Percentiles rank a stretch among this genome's conserved stretches.
phyloP scores from a whole-genome alignment of 2,113 vertebrate species.

The Callocephalon fimbriatum region DNA sequence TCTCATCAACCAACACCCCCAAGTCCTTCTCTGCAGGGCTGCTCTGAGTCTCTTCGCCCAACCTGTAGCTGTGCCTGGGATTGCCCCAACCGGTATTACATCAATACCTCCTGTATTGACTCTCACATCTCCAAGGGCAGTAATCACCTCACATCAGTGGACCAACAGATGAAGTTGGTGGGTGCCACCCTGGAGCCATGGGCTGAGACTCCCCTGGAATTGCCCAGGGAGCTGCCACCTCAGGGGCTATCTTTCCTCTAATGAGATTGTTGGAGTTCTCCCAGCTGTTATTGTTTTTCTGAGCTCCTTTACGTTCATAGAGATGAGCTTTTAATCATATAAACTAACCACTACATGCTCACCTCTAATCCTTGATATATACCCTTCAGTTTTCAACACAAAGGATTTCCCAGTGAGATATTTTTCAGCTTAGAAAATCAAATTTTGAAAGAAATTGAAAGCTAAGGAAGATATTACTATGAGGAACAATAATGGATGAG shows the following conservation, averaged over 20 bases:
- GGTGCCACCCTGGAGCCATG: neutral
- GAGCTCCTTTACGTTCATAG: neutral
- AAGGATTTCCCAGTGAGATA: neutral
- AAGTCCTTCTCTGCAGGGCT: neutral
- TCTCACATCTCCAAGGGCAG: neutral
- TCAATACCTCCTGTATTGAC: neutral
- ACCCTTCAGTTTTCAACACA: neutral
- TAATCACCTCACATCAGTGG: neutral
- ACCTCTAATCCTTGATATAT: neutral
- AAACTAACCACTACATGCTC: fast-evolving
- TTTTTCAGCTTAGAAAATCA: neutral
- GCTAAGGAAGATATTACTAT: neutral
- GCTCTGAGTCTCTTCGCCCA: neutral
- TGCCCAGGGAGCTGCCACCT: fast-evolving
- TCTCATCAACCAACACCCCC: too few species aligned
- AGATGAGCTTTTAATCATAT: neutral
- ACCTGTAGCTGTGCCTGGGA: neutral
- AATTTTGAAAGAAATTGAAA: neutral
- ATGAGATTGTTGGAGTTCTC: neutral
- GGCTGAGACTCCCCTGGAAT: neutral
- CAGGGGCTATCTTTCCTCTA: fast-evolving
- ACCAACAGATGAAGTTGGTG: neutral
- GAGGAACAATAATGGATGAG: neutral
- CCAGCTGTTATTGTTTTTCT: neutral
- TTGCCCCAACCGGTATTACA: neutral